phyloP scores from a whole-genome alignment of 2,888 invertebrate genomes.

The Caenorhabditis imperialis region DNA sequence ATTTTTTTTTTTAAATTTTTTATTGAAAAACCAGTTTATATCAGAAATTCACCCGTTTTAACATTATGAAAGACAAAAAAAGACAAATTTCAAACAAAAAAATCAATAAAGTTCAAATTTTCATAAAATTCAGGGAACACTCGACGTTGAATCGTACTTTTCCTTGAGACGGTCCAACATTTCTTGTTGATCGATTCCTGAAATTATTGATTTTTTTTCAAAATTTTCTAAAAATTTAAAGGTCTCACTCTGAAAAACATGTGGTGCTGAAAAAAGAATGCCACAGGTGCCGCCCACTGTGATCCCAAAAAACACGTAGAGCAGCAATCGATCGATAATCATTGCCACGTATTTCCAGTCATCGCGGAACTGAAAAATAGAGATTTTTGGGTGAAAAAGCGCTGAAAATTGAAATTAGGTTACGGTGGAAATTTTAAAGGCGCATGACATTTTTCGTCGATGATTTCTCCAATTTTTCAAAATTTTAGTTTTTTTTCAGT shows the following conservation, averaged over 20 bases:
- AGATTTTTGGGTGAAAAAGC: background rate
- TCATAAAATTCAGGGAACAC: background rate
- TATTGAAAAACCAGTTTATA: too few relatives aligned
- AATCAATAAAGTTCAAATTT: too few relatives aligned
- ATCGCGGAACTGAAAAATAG: constrained; percentile 77
- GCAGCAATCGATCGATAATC: constrained; percentile 80
- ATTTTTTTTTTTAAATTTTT: too few relatives aligned
- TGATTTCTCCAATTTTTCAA: too few relatives aligned
- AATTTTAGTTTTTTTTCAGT: too few relatives aligned
- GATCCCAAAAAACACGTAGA: constrained; percentile 80
- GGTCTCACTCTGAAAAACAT: constrained; percentile 79
- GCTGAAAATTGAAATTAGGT: background rate
- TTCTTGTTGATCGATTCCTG: constrained; percentile 52
- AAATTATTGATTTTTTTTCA: background rate
- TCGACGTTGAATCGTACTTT: constrained; percentile 41
- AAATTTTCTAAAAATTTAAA: background rate
- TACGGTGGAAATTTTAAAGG: too few relatives aligned
- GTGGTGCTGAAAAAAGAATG: constrained; percentile 80
- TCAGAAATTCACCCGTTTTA: too few relatives aligned
- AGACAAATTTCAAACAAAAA: too few relatives aligned
- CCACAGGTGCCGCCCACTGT: constrained; percentile 79
- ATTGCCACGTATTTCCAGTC: constrained; percentile 81
- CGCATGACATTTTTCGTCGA: too few relatives aligned
- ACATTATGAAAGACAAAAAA: too few relatives aligned
- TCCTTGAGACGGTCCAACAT: constrained; percentile 43